Evolutionary conservation across 2,888 invertebrate species (phyloP), one percentile per base, ranked within the genome.

Genomic region (Adelognathus sp.): DNA sequence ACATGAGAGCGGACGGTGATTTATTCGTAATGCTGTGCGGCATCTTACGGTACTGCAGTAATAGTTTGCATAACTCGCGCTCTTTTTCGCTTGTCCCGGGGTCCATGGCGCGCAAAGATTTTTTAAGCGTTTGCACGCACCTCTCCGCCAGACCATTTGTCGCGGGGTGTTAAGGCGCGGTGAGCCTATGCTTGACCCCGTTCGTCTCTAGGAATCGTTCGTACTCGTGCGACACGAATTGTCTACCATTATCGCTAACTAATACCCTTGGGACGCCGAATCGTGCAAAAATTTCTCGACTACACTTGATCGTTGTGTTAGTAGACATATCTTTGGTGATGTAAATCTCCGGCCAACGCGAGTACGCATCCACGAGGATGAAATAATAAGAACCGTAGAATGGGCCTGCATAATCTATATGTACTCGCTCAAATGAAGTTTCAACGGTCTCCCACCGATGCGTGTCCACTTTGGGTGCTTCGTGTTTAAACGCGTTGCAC

Each of bases 301-400:
- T 52, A 33, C n/a, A 36, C n/a, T 21, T 56, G 14, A 79, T 79
- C 1, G 81, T 78, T 11, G 54, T 56, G 16, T 69, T 54, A 1
- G 69, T 46, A 3, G 80, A 71, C 21, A 77, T 80, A 4, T 73
- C 39, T 0, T 33, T 46, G 9, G 36, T 52, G 39, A 75, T 73
- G n/a, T 29, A 21, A n/a, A 64, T 36, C 16, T 56, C 64, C 11
- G 64, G 64, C 64, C 64, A 64, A 14, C 78, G 82, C 0, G 80
- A 78, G 66, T 71, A 74, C 6, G 82, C 81, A 61, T 83, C 83
- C 0, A 81, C 73, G 0, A 83, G 29, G n/a, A 85, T 50, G 14
- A 82, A 39, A 39, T 52, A 81, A 29, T 54, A 70, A 4, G 60
- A 63, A 1, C 76, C 70, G 18, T 74, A 60, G 29, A 77, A 70